These are phyloP conservation scores for Gila robusta DNA, from an alignment of 2,797 vertebrate species.

Conservation along the genomic window DNA sequence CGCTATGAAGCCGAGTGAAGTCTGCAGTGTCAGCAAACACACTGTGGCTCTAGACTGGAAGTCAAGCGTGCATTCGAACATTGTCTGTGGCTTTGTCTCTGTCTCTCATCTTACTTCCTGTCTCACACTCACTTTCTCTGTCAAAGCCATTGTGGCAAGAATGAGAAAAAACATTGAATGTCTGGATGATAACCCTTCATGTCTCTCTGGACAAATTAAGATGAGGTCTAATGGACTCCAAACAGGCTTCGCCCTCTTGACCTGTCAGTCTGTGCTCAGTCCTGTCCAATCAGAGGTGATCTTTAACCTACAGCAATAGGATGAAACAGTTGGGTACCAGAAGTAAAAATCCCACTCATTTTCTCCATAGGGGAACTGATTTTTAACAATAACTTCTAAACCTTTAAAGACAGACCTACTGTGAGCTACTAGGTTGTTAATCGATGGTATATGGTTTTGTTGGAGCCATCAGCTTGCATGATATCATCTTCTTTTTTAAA, in stretches of 20 bases:
- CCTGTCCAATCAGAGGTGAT: not conserved
- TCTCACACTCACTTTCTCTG: conserved; percentile 64
- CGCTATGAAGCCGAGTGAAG: not conserved
- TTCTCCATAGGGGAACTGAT: not conserved
- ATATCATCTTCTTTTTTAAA: not conserved
- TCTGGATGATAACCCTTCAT: not conserved
- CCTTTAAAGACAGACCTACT: not conserved
- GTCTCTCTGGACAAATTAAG: conserved; percentile 17
- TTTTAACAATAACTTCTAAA: not conserved
- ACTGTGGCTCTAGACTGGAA: not conserved
- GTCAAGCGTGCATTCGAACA: conserved; percentile 1
- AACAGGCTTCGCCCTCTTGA: not conserved
- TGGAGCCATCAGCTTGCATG: not conserved
- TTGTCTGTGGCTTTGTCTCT: conserved; percentile 51
- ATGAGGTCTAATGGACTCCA: conserved; percentile 25
- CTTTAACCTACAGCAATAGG: not conserved
- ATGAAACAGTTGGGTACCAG: not conserved
- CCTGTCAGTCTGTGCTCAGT: not conserved
- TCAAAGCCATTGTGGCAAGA: conserved; percentile 64
- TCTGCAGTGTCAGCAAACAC: not conserved
- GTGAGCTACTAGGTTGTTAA: not conserved
- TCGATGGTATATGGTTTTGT: not conserved
- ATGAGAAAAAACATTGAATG: not conserved
- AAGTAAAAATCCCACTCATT: not conserved
- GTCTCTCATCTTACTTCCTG: conserved; percentile 52